Percentiles rank a stretch among this genome's conserved stretches.
Conservation (phyloP, 2,113 vertebrate species). For the Seriola aureovittata region DNA sequence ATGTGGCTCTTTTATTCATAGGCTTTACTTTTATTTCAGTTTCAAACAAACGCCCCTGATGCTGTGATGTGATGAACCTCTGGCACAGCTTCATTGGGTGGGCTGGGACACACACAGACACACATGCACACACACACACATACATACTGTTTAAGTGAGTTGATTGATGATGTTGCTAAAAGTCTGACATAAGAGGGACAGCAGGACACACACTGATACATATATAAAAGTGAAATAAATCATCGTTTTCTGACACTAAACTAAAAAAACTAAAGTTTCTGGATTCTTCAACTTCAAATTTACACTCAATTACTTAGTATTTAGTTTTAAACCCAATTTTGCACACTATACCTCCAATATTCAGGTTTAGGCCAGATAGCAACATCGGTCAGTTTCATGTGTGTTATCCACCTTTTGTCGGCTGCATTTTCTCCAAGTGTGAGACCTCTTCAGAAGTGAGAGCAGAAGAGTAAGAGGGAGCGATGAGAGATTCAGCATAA, state of each 20-base stretch:
- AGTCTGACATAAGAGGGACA: conserved; percentile 21
- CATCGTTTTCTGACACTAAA: background rate
- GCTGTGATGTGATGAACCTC: conserved; percentile 66
- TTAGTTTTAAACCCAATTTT: too few relatives aligned
- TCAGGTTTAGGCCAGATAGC: background rate
- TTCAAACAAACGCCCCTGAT: conserved; percentile 74
- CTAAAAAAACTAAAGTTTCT: background rate
- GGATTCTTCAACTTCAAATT: background rate
- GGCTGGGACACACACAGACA: conserved; percentile 28
- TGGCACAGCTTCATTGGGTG: conserved; percentile 59
- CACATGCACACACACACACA: conserved; percentile 13
- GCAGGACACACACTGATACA: background rate
- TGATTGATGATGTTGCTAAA: conserved; percentile 54
- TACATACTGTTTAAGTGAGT: conserved; percentile 15
- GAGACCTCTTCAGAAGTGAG: conserved; percentile 32
- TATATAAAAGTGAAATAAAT: background rate
- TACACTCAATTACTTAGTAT: too few relatives aligned
- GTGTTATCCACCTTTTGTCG: conserved; percentile 29
- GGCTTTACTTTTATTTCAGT: conserved; percentile 71
- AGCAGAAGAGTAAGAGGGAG: conserved; percentile 29
- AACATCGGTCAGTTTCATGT: conserved; percentile 4
- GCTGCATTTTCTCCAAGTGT: conserved; percentile 13
- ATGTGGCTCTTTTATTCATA: conserved; percentile 75
- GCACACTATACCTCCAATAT: background rate
- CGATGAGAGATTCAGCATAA: conserved; percentile 41